These are phyloP conservation scores for Alexandromys fortis DNA, from an alignment of 2,113 vertebrate species.

Conservation along the genomic window DNA sequence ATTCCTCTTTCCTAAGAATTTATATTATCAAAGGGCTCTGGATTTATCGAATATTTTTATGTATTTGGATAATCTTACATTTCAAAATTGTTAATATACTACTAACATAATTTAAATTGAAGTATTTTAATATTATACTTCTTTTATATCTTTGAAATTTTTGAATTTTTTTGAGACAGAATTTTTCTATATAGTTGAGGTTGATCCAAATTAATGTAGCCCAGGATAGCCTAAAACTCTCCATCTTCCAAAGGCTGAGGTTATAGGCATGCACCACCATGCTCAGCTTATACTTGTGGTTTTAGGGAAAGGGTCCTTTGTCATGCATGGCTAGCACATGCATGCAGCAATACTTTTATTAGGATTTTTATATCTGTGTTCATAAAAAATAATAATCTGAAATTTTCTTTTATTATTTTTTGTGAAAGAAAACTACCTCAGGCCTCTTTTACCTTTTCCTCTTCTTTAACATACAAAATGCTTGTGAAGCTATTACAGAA, in stretches of 20 bases:
- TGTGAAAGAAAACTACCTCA: background rate
- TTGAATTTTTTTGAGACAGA: background rate
- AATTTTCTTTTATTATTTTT: background rate
- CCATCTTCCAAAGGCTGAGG: background rate
- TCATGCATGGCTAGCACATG: background rate
- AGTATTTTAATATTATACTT: background rate
- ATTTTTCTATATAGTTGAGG: background rate
- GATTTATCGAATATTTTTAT: background rate
- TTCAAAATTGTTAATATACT: background rate
- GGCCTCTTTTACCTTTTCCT: background rate
- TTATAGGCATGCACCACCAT: background rate
- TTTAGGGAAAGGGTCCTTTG: background rate
- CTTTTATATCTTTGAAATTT: background rate
- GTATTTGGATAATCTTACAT: background rate
- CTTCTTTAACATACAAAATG: background rate
- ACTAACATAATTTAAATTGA: constrained; percentile 26
- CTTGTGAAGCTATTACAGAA: background rate
- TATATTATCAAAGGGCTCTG: background rate
- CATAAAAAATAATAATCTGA: background rate
- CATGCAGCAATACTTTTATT: too few species aligned
- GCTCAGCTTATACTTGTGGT: background rate
- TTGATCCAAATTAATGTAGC: background rate
- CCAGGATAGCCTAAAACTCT: background rate
- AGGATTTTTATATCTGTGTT: background rate
- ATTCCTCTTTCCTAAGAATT: background rate